These are phyloP conservation scores for Martes martes DNA, from an alignment of 2,113 vertebrate genomes.

Conservation along the genomic window DNA sequence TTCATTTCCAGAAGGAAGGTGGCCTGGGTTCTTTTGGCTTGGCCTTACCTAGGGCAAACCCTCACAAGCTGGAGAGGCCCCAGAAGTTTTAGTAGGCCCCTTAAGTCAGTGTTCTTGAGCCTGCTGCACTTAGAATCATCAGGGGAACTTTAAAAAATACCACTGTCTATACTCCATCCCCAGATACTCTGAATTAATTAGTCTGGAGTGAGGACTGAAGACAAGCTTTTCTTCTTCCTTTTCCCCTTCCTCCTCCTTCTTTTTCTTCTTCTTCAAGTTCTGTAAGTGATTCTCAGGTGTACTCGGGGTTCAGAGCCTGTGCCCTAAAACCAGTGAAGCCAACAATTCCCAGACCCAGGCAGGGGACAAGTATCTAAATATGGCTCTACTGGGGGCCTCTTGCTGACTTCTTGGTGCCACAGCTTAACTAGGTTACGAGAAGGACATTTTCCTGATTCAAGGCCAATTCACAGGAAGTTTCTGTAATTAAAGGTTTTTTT, in stretches of 20 bases:
- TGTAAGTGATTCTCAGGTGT: background rate
- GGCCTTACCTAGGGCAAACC: background rate
- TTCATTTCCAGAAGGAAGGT: background rate
- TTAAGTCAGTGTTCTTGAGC: background rate
- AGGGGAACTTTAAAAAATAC: background rate
- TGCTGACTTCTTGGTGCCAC: background rate
- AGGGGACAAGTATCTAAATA: background rate
- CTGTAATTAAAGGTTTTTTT: background rate
- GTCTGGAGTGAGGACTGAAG: background rate
- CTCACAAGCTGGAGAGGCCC: background rate
- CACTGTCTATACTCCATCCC: background rate
- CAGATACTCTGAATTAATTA: background rate
- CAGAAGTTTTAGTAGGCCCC: background rate
- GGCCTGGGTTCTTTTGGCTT: background rate
- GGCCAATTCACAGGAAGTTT: background rate
- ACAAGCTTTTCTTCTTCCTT: background rate
- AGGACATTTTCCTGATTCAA: background rate
- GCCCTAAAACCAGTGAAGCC: background rate
- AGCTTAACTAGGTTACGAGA: background rate
- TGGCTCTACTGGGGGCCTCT: background rate
- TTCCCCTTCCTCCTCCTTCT: background rate
- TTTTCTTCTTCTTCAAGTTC: background rate
- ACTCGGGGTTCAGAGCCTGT: background rate
- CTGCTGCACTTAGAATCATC: background rate
- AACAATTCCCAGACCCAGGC: background rate